Percentiles rank a stretch among this genome's conserved stretches.
These are phyloP conservation scores for Lasaia peninsularis DNA, from an alignment of 1,140 invertebrate species.

Conservation along the genomic window DNA sequence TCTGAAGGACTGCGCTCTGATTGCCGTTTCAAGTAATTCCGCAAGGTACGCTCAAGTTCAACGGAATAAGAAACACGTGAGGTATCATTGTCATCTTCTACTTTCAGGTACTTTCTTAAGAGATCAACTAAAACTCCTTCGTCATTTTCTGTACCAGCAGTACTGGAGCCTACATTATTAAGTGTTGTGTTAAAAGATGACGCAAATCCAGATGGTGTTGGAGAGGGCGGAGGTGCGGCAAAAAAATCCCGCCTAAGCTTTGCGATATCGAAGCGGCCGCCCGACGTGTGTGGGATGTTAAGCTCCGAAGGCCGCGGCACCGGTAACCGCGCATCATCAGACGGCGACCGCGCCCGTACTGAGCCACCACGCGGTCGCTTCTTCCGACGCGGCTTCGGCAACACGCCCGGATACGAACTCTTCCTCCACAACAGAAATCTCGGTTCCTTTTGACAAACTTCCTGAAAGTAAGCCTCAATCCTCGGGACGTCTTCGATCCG, in stretches of 20 bases:
- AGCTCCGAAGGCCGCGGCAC: constrained; percentile 70
- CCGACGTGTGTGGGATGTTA: constrained; percentile 73
- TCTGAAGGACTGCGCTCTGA: constrained; percentile 41
- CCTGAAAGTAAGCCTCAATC: constrained; percentile 90
- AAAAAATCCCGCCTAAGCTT: constrained; percentile 83
- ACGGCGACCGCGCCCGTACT: constrained; percentile 80
- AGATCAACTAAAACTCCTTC: constrained; percentile 80
- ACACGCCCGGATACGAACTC: constrained; percentile 85
- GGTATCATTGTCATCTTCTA: constrained; percentile 56
- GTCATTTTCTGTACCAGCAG: constrained; percentile 61
- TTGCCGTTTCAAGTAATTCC: constrained; percentile 77
- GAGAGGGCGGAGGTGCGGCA: constrained; percentile 55
- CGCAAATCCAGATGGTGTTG: constrained; percentile 41
- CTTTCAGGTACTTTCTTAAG: constrained; percentile 82
- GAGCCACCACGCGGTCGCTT: constrained; percentile 80
- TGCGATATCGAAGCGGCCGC: constrained; percentile 82
- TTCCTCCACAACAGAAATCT: constrained; percentile 89
- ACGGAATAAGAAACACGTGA: constrained; percentile 78
- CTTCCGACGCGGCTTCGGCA: constrained; percentile 78
- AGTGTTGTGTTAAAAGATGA: constrained; percentile 29
- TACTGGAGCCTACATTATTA: constrained; percentile 35
- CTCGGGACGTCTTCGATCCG: constrained; percentile 85
- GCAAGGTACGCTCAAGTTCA: constrained; percentile 81
- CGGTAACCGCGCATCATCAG: constrained; percentile 77
- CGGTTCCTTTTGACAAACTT: constrained; percentile 86